A percentile compares a stretch with the other conserved stretches of the same genome.
phyloP scores from a whole-genome alignment of 2,797 vertebrate genomes.

The Poeciliopsis presidionis region DNA sequence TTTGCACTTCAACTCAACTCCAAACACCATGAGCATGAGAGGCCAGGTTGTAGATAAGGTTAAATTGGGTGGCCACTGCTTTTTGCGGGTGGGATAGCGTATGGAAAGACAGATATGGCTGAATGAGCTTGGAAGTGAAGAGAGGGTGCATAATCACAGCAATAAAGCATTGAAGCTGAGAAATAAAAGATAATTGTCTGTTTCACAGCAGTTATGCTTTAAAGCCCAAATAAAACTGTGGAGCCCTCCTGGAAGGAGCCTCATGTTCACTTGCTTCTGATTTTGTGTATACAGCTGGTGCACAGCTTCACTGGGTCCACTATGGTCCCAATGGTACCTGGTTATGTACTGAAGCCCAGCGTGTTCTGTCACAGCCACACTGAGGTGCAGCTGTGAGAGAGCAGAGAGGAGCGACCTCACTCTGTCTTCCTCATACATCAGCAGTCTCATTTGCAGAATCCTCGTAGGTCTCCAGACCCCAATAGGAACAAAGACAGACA shows the following conservation, averaged over 20 bases:
- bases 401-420: slow-evolving; percentile 10
- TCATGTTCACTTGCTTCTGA: not conserved
- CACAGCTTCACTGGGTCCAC: not conserved
- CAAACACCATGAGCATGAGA: not conserved
- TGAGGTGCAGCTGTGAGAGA: slow-evolving; percentile 11
- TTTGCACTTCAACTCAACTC: not conserved
- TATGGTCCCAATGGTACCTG: slow-evolving; percentile 2
- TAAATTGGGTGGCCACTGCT: not conserved
- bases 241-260: not conserved
- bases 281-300: slow-evolving; percentile 1
- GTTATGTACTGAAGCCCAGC: slow-evolving; percentile 2
- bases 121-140: not conserved
- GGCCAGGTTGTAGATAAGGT: not conserved
- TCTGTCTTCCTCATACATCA: slow-evolving; percentile 11
- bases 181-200: slow-evolving; percentile 13
- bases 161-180: slow-evolving; percentile 2
- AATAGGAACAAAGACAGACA: not conserved
- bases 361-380: not conserved
- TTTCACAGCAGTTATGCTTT: slow-evolving; percentile 8
- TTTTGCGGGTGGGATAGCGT: not conserved
- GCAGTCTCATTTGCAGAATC: slow-evolving; percentile 7
- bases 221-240: not conserved
- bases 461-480: not conserved
- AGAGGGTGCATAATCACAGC: not conserved
- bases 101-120: not conserved